phyloP scores from a whole-genome alignment of 2,888 invertebrate genomes.

The Drosophila nigricruria region DNA sequence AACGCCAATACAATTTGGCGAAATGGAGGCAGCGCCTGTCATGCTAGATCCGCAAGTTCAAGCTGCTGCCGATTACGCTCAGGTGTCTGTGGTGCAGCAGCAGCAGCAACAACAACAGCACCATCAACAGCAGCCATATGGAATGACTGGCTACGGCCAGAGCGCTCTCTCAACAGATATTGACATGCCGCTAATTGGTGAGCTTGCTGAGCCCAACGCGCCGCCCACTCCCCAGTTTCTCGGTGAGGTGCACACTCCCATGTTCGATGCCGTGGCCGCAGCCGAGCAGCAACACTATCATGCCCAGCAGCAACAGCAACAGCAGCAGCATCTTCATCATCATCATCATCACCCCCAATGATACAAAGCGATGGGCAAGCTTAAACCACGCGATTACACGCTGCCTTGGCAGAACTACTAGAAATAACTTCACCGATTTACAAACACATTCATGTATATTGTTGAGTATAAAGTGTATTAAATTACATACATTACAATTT shows the following conservation, averaged over 20 bases:
- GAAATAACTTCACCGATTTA: slow-evolving; percentile 13
- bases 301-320: slow-evolving; percentile 78
- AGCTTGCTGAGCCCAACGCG: slow-evolving; percentile 81
- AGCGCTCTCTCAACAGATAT: slow-evolving; percentile 73
- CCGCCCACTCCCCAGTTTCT: slow-evolving; percentile 82
- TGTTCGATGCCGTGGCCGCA: slow-evolving; percentile 83
- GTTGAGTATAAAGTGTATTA: slow-evolving; percentile 38
- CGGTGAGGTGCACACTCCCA: slow-evolving; percentile 83
- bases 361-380: slow-evolving; percentile 67
- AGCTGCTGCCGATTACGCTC: slow-evolving; percentile 58
- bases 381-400: slow-evolving; percentile 75
- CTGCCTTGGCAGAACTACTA: slow-evolving; percentile 80
- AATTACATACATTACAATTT: slow-evolving; percentile 39
- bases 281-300: slow-evolving; percentile 83
- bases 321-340: slow-evolving; percentile 72
- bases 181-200: slow-evolving; percentile 82
- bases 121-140: slow-evolving; percentile 73
- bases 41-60: slow-evolving; percentile 67
- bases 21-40: slow-evolving; percentile 82
- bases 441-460: slow-evolving; percentile 36
- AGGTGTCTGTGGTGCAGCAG: slow-evolving; percentile 67
- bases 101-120: slow-evolving; percentile 66
- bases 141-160: slow-evolving; percentile 57
- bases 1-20: slow-evolving; percentile 82
- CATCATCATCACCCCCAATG: slow-evolving; percentile 76